Evolutionary conservation across 2,888 invertebrate genomes (phyloP).

Genomic region (Fragum whitleyi): DNA sequence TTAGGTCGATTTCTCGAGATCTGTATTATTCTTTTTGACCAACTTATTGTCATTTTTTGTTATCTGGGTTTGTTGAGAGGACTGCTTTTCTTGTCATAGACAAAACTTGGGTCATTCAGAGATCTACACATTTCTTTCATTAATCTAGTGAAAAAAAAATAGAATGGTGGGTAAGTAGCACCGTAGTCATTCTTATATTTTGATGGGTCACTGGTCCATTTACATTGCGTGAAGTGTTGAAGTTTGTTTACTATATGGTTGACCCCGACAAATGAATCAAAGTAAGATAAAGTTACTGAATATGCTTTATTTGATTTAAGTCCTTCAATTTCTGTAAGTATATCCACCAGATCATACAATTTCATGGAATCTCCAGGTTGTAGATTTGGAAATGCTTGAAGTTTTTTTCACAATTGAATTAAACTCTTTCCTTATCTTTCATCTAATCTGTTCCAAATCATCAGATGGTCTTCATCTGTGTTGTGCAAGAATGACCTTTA

Average conservation of each 20-base stretch:
- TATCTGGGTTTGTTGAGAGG: neutral
- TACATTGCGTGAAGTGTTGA: neutral
- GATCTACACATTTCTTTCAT: neutral
- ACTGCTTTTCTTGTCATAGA: neutral
- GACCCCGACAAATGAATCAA: neutral
- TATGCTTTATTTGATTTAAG: neutral
- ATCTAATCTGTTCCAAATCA: too few relatives aligned
- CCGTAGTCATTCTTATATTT: neutral
- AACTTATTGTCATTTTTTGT: neutral
- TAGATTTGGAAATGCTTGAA: neutral
- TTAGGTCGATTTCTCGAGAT: slow-evolving; percentile 1
- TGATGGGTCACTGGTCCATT: neutral
- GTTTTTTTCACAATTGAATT: neutral
- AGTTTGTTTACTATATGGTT: neutral
- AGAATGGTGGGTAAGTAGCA: neutral
- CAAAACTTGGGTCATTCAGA: neutral
- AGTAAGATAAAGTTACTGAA: neutral
- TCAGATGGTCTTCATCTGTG: too few relatives aligned
- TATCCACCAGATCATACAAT: neutral
- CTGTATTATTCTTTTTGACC: neutral
- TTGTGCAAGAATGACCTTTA: too few relatives aligned
- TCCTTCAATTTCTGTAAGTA: neutral
- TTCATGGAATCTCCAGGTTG: neutral
- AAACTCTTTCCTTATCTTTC: too few relatives aligned
- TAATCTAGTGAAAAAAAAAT: neutral